phyloP scores from a whole-genome alignment of 2,113 vertebrate species.

The Otis tarda region DNA sequence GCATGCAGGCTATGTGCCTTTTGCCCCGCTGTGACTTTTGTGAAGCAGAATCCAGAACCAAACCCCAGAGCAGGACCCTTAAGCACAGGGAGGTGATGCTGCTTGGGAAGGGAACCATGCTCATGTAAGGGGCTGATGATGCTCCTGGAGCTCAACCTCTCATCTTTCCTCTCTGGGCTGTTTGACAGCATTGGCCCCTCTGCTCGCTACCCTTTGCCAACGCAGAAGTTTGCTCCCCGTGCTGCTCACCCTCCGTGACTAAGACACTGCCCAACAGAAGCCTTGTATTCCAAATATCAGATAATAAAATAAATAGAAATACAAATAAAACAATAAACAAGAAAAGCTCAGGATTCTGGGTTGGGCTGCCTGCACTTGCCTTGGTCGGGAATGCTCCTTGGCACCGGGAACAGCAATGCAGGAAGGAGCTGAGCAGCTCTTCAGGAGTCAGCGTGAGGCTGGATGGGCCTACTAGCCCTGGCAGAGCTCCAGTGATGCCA shows the following conservation, averaged over 20 bases:
- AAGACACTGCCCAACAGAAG: background rate
- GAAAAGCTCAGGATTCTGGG: background rate
- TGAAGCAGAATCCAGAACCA: background rate
- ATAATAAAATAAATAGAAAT: background rate
- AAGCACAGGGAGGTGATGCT: background rate
- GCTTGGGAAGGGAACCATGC: background rate
- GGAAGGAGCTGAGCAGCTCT: background rate
- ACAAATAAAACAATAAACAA: background rate
- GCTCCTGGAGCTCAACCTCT: background rate
- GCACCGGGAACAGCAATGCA: background rate
- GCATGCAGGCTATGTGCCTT: background rate
- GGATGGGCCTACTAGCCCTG: background rate
- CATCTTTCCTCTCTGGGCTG: background rate
- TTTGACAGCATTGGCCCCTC: background rate
- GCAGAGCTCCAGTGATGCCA: background rate
- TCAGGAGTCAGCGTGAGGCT: background rate
- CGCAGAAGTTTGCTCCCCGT: background rate
- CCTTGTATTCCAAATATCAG: background rate
- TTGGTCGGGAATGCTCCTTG: background rate
- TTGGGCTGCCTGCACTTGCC: background rate
- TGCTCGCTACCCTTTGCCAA: background rate
- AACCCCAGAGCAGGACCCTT: background rate
- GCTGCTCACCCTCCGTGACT: slow-evolving; percentile 12
- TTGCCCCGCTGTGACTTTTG: background rate
- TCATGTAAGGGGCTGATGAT: background rate